Conservation (phyloP, 2,797 vertebrate species). For the Lutjanus campechanus region DNA sequence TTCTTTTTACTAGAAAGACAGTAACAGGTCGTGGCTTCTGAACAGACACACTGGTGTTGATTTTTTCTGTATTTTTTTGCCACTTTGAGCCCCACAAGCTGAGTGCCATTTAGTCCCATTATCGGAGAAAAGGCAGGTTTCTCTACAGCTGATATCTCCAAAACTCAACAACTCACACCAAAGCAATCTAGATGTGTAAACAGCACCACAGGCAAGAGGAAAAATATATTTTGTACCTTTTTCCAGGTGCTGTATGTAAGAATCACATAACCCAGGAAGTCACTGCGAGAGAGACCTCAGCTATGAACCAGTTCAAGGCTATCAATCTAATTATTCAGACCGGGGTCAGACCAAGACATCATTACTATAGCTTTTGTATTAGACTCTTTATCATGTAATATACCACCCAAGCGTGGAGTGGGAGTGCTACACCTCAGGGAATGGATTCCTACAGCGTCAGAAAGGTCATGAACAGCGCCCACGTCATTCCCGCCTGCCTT, state of each 20-base stretch:
- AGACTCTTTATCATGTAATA: slow-evolving; percentile 15
- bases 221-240: neutral
- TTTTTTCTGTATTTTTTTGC: too few species aligned
- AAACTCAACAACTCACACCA: too few species aligned
- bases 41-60: too few species aligned
- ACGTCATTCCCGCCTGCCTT: slow-evolving; percentile 40
- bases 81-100: too few species aligned
- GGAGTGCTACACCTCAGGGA: slow-evolving; percentile 37
- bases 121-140: too few species aligned
- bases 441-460: slow-evolving; percentile 33
- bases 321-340: neutral
- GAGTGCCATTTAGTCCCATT: too few species aligned
- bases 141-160: too few species aligned
- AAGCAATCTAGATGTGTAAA: too few species aligned
- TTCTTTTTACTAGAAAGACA: too few species aligned
- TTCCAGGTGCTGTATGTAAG: neutral
- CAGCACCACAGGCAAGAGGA: too few species aligned
- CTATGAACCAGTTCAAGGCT: neutral
- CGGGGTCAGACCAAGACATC: neutral
- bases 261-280: neutral
- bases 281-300: neutral
- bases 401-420: slow-evolving; percentile 9
- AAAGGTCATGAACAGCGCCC: slow-evolving; percentile 57
- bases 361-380: neutral
- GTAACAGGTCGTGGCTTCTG: too few species aligned